phyloP scores from a whole-genome alignment of 2,113 vertebrate genomes.

The Podiceps cristatus region DNA sequence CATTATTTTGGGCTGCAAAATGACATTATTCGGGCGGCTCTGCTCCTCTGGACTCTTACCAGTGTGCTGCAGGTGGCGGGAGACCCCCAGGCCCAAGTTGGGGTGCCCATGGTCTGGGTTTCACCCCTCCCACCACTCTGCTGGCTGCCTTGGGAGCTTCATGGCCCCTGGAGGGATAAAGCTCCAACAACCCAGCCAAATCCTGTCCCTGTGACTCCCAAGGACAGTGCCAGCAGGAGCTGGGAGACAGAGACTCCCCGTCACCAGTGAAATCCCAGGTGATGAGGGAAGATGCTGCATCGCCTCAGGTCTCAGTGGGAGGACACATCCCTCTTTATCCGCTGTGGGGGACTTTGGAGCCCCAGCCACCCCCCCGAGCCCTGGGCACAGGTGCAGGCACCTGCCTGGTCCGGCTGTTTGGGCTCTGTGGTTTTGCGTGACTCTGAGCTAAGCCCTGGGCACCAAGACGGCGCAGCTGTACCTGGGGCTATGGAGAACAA shows the following conservation, averaged over 20 bases:
- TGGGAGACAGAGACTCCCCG: background rate
- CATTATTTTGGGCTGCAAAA: background rate
- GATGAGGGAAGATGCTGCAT: background rate
- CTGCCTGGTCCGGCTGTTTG: background rate
- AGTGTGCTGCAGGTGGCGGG: rapidly evolving
- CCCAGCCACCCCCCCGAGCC: background rate
- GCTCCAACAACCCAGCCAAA: background rate
- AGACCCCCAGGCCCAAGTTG: background rate
- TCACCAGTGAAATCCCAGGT: rapidly evolving
- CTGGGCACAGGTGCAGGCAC: background rate
- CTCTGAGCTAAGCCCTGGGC: background rate
- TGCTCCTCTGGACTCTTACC: background rate
- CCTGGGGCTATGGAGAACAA: background rate
- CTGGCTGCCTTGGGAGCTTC: background rate
- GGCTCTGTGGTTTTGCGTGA: background rate
- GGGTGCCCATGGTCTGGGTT: background rate
- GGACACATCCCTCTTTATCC: background rate
- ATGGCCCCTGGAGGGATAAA: background rate
- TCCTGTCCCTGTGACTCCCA: background rate
- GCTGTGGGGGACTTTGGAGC: rapidly evolving
- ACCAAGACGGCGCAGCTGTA: rapidly evolving
- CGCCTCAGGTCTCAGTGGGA: background rate
- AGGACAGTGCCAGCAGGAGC: background rate
- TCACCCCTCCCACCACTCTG: background rate
- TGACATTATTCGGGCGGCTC: background rate